Conservation (phyloP, 2,797 vertebrate genomes). For the Loris lydekkerianus region DNA sequence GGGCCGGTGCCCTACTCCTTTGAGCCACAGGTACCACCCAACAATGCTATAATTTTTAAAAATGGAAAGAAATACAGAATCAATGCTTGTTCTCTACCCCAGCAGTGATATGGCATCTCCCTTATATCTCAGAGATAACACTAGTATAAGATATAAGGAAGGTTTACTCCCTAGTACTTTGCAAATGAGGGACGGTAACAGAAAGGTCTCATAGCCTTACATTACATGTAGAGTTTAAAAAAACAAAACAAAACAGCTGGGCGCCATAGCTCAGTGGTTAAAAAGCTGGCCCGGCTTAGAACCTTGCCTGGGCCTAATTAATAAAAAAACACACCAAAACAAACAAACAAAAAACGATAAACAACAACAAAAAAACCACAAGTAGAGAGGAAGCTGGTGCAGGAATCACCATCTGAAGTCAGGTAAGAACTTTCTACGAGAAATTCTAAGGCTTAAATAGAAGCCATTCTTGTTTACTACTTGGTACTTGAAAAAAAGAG, state of each 20-base stretch:
- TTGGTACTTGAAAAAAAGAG: neutral
- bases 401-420: neutral
- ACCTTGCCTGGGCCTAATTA: no score
- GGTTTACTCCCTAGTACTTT: neutral
- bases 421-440: neutral
- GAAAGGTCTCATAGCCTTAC: neutral
- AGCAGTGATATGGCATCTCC: neutral
- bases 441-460: constrained; percentile 9
- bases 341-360: no score
- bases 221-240: neutral
- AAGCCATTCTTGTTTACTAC: neutral
- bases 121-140: neutral
- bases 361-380: neutral
- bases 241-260: neutral
- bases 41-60: neutral
- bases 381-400: neutral
- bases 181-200: neutral
- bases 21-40: neutral
- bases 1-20: no score
- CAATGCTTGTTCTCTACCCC: neutral
- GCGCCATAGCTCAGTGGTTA: no score
- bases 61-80: neutral
- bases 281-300: no score
- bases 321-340: no score
- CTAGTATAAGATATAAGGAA: neutral